phyloP scores from a whole-genome alignment of 2,113 vertebrate genomes.

The Entelurus aequoreus region DNA sequence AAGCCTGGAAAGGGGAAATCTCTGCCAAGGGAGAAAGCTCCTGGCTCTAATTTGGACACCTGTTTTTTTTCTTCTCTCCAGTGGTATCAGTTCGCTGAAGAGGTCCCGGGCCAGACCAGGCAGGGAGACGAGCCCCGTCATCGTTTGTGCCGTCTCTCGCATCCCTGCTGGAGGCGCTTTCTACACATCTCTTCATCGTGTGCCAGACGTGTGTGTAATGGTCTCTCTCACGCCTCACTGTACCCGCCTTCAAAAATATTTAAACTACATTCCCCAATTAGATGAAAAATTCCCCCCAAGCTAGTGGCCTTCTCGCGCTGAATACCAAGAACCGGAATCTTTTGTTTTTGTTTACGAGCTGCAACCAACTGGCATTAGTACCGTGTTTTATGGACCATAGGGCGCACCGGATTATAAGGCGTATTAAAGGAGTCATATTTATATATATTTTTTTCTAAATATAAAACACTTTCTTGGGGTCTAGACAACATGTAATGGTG shows the following conservation, averaged over 20 bases:
- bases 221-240: constrained; percentile 51
- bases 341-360: no score
- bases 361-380: no score
- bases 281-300: constrained; percentile 39
- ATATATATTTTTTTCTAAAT: no score
- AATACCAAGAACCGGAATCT: no score
- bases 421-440: no score
- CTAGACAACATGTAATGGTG: no score
- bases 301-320: constrained; percentile 42
- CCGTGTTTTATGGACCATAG: no score
- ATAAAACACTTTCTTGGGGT: no score
- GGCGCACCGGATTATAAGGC: no score
- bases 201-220: constrained; percentile 57
- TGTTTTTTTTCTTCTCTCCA: neutral
- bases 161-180: constrained; percentile 49
- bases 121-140: neutral
- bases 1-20: no score
- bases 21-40: no score
- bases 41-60: neutral
- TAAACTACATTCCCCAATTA: constrained; percentile 53
- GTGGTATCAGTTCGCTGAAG: neutral
- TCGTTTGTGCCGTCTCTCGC: neutral
- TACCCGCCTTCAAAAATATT: constrained; percentile 36
- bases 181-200: constrained; percentile 61
- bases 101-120: neutral